Conservation (phyloP, 2,113 vertebrate species). For the Phalacrocorax pelagicus region DNA sequence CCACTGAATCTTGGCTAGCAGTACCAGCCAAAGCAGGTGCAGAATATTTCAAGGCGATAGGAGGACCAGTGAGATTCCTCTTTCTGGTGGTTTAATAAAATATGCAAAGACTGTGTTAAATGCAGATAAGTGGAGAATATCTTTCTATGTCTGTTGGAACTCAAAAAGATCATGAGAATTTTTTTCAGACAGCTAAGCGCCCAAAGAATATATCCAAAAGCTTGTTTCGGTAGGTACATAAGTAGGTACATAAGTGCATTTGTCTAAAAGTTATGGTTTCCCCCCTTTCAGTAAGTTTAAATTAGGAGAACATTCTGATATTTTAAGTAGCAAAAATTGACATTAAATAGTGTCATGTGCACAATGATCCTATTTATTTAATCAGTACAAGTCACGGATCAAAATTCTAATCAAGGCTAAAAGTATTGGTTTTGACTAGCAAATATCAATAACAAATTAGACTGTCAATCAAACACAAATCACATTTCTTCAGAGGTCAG, state of each 20-base stretch:
- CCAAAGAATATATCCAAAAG: neutral
- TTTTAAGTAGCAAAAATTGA: neutral
- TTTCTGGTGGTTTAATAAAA: neutral
- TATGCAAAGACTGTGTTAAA: neutral
- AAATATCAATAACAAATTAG: neutral
- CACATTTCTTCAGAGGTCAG: neutral
- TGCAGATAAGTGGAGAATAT: neutral
- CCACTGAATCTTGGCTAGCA: neutral
- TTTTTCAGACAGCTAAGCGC: neutral
- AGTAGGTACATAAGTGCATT: neutral
- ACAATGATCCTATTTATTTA: neutral
- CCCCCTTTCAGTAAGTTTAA: neutral
- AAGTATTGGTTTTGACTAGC: neutral
- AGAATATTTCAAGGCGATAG: neutral
- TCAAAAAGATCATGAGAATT: neutral
- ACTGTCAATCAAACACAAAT: neutral
- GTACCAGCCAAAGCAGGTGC: neutral
- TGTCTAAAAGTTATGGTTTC: neutral
- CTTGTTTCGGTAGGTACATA: neutral
- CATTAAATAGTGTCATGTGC: neutral
- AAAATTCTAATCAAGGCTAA: neutral
- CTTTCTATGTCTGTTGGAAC: neutral
- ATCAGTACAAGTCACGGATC: neutral
- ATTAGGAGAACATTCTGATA: neutral
- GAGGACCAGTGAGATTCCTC: neutral